Evolutionary conservation across 2,113 vertebrate genomes (phyloP).

Genomic region (Cacatua alba): DNA sequence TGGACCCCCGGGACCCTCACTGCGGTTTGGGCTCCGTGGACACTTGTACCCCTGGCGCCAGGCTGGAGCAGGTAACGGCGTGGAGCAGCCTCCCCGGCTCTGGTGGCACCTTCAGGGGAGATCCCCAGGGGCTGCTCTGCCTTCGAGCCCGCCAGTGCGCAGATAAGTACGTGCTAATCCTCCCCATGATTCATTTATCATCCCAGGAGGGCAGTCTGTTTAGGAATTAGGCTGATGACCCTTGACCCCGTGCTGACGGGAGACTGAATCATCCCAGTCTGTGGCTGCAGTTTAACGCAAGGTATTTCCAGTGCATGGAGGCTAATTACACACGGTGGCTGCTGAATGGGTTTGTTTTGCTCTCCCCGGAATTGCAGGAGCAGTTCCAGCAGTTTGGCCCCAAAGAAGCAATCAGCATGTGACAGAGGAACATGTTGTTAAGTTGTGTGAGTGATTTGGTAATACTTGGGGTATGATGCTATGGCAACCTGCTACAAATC

Average conservation of each 20-base stretch:
- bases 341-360: slow-evolving; percentile 31
- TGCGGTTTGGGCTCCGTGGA: fast-evolving
- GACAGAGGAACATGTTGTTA: slow-evolving; percentile 50
- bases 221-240: not conserved
- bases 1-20: not conserved
- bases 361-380: not conserved
- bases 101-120: not conserved
- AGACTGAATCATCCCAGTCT: not conserved
- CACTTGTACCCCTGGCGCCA: fast-evolving
- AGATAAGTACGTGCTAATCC: not conserved
- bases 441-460: slow-evolving; percentile 45
- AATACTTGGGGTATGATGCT: slow-evolving; percentile 48
- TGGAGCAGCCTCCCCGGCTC: fast-evolving
- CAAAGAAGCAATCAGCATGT: slow-evolving; percentile 19
- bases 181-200: not conserved
- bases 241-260: not conserved
- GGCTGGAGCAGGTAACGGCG: fast-evolving
- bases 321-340: not conserved
- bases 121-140: not conserved
- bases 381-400: slow-evolving; percentile 38
- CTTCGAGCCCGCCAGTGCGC: fast-evolving
- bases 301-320: not conserved
- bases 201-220: not conserved
- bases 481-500: slow-evolving; percentile 67
- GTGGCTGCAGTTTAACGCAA: not conserved